Base-by-base conservation (phyloP, 1,140 invertebrate genomes). In the Cydia splendana region DNA sequence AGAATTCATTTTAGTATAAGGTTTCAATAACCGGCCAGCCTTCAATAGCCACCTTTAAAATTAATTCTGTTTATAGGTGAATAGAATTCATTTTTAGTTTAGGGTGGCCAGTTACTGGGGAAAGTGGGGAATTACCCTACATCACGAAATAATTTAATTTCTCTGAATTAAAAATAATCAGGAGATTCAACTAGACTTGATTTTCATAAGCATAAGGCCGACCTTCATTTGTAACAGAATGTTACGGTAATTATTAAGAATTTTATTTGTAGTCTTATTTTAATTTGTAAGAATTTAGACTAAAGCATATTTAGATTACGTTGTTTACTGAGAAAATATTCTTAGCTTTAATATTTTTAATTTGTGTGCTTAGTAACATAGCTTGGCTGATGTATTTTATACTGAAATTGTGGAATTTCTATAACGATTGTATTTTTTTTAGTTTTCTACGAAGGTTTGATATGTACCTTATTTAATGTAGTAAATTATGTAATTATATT, bases 331-430 rank as follows among this genome's bases (percentile, higher is more conserved):
- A 38, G 67, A 71, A 38, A 71, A 71, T 38, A 45, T 12, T 71
- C 13, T 3, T 38, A 18, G 67, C 67, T 71, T 71, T 71, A 71
- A 71, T 71, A 71, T 71, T 71, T 71, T 34, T 71, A 38, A 71
- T 71, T 71, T 45, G 67, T 71, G 24, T 38, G n/a, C 20, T 71
- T 71, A n/a, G 7, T 18, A 69, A 71, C 34, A 69, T 71, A 45
- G 67, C 30, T 71, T 38, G 34, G 38, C 30, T 71, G 30, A 2
- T 71, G 67, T 71, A 71, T 71, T 71, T 71, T 71, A 6, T 71
- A 38, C n/a, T 62, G 57, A n/a, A 62, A 18, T 42, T 71, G 18
- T 38, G 67, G 7, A 71, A 38, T 71, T 71, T 71, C 67, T 71
- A 71, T 69, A 38, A 28, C 7, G 30, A 38, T 45, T 42, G 34